Conservation (phyloP, 2,113 vertebrate species). For the Corydoras maculifer region DNA sequence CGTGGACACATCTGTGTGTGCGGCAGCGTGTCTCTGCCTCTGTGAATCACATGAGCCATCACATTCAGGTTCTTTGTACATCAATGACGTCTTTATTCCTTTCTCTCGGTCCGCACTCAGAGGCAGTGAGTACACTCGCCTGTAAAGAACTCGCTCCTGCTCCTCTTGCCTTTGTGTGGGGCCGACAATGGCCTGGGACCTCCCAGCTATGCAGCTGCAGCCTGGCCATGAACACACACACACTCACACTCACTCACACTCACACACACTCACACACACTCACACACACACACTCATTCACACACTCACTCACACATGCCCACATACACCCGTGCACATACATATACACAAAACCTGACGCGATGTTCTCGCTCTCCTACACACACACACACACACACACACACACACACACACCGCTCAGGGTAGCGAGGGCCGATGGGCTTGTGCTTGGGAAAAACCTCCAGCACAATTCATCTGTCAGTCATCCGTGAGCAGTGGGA, state of each 20-base stretch:
- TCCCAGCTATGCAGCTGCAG: constrained; percentile 83
- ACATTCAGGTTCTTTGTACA: constrained; percentile 62
- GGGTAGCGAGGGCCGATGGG: constrained; percentile 35
- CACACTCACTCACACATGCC: constrained; percentile 11
- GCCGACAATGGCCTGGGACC: constrained; percentile 78
- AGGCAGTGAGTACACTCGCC: constrained; percentile 60
- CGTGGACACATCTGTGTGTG: constrained; percentile 21
- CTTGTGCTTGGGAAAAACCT: constrained; percentile 75
- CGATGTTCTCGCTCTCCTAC: constrained; percentile 51
- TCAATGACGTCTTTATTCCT: constrained; percentile 66
- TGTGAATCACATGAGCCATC: constrained; percentile 51
- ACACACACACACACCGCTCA: neutral
- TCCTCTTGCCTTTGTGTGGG: constrained; percentile 67
- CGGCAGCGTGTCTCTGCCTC: constrained; percentile 37
- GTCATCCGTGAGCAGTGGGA: constrained; percentile 73
- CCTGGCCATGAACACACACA: constrained; percentile 62
- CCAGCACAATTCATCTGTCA: constrained; percentile 86
- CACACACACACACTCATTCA: constrained; percentile 38
- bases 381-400: constrained; percentile 19
- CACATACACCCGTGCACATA: neutral
- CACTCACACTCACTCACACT: constrained; percentile 52
- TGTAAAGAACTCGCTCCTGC: constrained; percentile 64
- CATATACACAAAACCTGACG: neutral
- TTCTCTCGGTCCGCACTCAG: constrained; percentile 58
- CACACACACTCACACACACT: constrained; percentile 37